A percentile compares a stretch with the other conserved stretches of the same genome.
phyloP scores from a whole-genome alignment of 2,888 invertebrate species.

The Nomada fucata region DNA sequence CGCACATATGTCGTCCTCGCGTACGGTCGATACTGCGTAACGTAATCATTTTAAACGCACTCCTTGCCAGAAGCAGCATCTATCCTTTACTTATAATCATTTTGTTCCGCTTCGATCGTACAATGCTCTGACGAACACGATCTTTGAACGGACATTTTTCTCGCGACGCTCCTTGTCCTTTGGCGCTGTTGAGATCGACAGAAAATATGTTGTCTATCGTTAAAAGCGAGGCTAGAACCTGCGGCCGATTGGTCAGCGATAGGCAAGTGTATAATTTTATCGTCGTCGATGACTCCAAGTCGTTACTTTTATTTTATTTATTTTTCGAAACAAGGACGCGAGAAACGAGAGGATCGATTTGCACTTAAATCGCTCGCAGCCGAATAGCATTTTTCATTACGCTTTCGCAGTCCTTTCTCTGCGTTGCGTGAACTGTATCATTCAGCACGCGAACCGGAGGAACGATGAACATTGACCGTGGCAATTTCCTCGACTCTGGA shows the following conservation, averaged over 20 bases:
- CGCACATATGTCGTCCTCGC: conserved; percentile 61
- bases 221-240: too few species aligned
- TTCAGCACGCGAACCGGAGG: conserved; percentile 38
- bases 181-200: too few species aligned
- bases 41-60: conserved; percentile 8
- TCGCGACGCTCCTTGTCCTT: too few species aligned
- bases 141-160: too few species aligned
- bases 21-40: conserved; percentile 41
- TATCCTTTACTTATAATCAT: background rate
- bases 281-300: too few species aligned
- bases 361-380: background rate
- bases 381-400: conserved; percentile 11
- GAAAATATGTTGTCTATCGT: too few species aligned
- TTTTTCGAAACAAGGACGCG: background rate
- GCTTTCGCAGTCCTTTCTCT: conserved; percentile 27
- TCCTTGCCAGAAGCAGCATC: conserved; percentile 23
- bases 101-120: background rate
- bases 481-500: conserved; percentile 67
- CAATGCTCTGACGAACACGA: too few species aligned
- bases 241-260: too few species aligned
- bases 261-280: too few species aligned
- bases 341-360: background rate
- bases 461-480: conserved; percentile 73
- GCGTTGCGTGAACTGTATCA: conserved; percentile 40
- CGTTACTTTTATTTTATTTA: too few species aligned